phyloP scores from a whole-genome alignment of 1,140 invertebrate genomes.

The Tetragnatha versicolor region DNA sequence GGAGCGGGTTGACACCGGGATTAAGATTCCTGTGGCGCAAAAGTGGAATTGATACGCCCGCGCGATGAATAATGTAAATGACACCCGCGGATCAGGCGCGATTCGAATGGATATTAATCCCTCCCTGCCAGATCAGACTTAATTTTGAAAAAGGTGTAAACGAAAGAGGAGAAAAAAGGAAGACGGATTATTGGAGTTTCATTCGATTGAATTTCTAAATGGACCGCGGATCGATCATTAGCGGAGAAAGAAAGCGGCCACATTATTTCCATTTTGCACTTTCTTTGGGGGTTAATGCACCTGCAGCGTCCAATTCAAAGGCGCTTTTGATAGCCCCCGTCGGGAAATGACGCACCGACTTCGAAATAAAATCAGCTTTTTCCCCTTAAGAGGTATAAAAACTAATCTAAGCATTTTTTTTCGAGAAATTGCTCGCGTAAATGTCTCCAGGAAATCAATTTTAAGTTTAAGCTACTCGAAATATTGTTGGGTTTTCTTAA shows the following conservation, averaged over 20 bases:
- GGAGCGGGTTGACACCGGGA: slow-evolving; percentile 52
- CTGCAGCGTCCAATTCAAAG: too few relatives aligned
- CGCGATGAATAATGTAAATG: slow-evolving; percentile 53
- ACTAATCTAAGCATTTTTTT: too few relatives aligned
- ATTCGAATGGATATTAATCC: slow-evolving; percentile 50
- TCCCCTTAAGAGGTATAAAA: too few relatives aligned
- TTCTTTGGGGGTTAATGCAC: neutral
- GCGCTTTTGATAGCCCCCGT: too few relatives aligned
- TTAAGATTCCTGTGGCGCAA: slow-evolving; percentile 42
- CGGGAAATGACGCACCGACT: too few relatives aligned
- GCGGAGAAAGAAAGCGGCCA: slow-evolving; percentile 8
- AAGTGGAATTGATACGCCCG: slow-evolving; percentile 45
- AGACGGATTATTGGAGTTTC: slow-evolving; percentile 49
- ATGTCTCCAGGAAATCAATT: too few relatives aligned
- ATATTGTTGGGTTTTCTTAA: too few relatives aligned
- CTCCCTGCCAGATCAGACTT: slow-evolving; percentile 45
- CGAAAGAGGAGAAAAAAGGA: slow-evolving; percentile 19
- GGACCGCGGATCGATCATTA: slow-evolving; percentile 50
- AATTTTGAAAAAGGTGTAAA: slow-evolving; percentile 54
- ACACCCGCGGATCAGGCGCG: slow-evolving; percentile 46
- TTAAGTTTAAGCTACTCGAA: too few relatives aligned
- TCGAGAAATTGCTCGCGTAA: too few relatives aligned
- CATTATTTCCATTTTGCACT: neutral
- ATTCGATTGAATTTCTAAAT: slow-evolving; percentile 53
- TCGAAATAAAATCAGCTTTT: too few relatives aligned